phyloP scores from a whole-genome alignment of 30 jellyfish, hydroid and myxozoan genomes.

The Morbakka virulenta region DNA sequence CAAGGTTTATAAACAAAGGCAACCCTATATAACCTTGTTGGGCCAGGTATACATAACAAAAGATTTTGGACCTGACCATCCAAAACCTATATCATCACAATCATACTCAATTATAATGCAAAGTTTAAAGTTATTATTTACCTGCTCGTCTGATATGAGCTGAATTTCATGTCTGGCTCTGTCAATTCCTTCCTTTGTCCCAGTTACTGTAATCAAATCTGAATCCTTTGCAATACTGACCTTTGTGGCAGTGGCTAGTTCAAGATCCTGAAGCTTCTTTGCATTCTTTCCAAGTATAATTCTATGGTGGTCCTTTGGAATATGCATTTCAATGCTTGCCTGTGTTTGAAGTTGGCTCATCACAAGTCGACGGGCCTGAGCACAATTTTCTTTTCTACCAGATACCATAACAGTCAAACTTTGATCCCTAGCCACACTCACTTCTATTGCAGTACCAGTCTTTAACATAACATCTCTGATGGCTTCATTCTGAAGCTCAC shows the following conservation, averaged over 20 bases:
- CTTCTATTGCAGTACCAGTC: slow-evolving; percentile 89
- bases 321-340: slow-evolving; percentile 77
- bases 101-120: too few relatives aligned
- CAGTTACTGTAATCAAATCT: slow-evolving; percentile 71
- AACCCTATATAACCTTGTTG: too few relatives aligned
- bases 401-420: slow-evolving; percentile 82
- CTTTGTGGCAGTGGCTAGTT: slow-evolving; percentile 73
- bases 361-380: slow-evolving; percentile 75
- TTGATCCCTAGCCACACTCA: slow-evolving; percentile 82
- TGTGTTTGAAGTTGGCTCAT: slow-evolving; percentile 81
- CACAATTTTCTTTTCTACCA: slow-evolving; percentile 73
- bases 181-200: slow-evolving; percentile 92
- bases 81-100: too few relatives aligned
- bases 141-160: slow-evolving; percentile 92
- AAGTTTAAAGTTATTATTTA: too few relatives aligned
- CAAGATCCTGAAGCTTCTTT: slow-evolving; percentile 73
- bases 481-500: slow-evolving; percentile 69
- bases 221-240: slow-evolving; percentile 80
- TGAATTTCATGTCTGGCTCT: slow-evolving; percentile 90
- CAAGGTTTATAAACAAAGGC: too few relatives aligned
- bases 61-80: too few relatives aligned
- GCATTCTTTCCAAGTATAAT: slow-evolving; percentile 91
- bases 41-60: too few relatives aligned
- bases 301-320: slow-evolving; percentile 89
- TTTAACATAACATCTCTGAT: slow-evolving; percentile 88